Base-by-base conservation (phyloP, 2,888 invertebrate species). In the Apamea monoglypha region DNA sequence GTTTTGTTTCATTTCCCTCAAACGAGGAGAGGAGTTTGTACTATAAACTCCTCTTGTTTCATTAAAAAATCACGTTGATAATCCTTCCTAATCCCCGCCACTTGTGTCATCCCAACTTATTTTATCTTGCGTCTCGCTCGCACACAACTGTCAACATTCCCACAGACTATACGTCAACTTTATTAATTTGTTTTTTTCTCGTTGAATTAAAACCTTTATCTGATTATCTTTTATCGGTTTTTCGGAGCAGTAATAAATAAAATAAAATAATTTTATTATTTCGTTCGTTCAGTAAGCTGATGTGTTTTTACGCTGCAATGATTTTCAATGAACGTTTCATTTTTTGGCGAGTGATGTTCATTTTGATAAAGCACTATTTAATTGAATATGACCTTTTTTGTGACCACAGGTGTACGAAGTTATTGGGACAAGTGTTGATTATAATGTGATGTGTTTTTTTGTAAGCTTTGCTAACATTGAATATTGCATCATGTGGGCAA, bases 151-250 rank as follows among this genome's bases (percentile, higher is more conserved):
- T 92, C 87, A 83, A 81, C 67, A 88, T 94, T 96, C 96, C 94
- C 96, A 96, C 89, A 91, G 90, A 87, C 91, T 89, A 91, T 89
- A 89, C 89, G 86, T 83, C 71, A 88, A 88, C 75, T 93, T 93
- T 93, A 93, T 92, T 94, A 92, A 92, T 88, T 88, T 85, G 83
- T 84, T 91, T 92, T 92, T 90, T 91, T 90, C 89, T 87, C 87
- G 85, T 87, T 80, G 92, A 93, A 95, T 96, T 96, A 96, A 96
- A 95, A 95, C 94, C 94, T 93, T 95, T 94, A 96, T 96, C 96
- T 96, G 96, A 96, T 97, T 96, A 96, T 96, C 93, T 95, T 94
- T 92, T 93, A 94, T 93, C 92, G 93, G 91, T 90, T 91, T 89
- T 88, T 85, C 80, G 85, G 73, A 63, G 53, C 77, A 77, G 82